Evolutionary conservation across 23 tunicate genomes (phyloP).

Genomic region (Clavelina lepadiformis): DNA sequence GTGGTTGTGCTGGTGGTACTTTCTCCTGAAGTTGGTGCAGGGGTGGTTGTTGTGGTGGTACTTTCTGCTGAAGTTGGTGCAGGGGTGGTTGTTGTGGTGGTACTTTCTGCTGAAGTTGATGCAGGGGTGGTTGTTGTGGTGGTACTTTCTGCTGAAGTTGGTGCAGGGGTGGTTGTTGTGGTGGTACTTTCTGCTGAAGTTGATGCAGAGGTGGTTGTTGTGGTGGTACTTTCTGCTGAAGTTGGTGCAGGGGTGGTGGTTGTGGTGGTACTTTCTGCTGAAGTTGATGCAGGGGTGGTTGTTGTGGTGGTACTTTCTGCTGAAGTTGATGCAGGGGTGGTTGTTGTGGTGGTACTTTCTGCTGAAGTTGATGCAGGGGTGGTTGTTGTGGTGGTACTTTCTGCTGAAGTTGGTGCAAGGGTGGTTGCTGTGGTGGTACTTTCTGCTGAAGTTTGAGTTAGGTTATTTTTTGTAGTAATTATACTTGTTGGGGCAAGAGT

Average conservation of each 20-base stretch:
- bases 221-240: background rate
- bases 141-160: background rate
- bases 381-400: background rate
- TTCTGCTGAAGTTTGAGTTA: constrained; percentile 7
- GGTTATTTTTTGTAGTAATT: background rate
- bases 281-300: constrained; percentile 1
- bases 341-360: constrained; percentile 1
- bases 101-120: background rate
- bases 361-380: constrained; percentile 4
- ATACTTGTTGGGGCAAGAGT: background rate
- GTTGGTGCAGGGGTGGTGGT: constrained; percentile 3
- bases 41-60: no score
- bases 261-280: background rate
- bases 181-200: constrained; percentile 3
- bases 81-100: background rate
- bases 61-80: no score
- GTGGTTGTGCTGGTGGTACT: no score
- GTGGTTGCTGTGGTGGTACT: constrained; percentile 7
- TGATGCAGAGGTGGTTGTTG: constrained; percentile 10
- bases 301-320: background rate
- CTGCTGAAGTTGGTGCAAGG: constrained; percentile 2
- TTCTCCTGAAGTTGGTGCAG: no score
- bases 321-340: background rate
- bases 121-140: background rate
- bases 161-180: background rate